These are phyloP conservation scores for Heteractis magnifica DNA, from an alignment of 92 coral and sea anemone species.

Conservation along the genomic window DNA sequence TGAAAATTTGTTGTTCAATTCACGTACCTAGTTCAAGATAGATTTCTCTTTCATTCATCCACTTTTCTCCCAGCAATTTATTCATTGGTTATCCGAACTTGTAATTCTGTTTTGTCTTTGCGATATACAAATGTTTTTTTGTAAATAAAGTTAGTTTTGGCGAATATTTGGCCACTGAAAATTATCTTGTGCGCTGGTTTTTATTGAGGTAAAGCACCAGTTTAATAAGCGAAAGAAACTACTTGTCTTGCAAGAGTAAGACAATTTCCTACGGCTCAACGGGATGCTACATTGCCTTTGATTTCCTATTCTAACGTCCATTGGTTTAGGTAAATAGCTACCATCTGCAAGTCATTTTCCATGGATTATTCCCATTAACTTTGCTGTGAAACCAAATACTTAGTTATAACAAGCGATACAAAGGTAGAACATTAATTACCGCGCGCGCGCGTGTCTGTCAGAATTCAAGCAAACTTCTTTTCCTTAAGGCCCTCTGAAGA, in stretches of 20 bases:
- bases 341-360: conserved; percentile 30
- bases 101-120: background rate
- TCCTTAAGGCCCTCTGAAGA: conserved; percentile 6
- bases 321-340: conserved; percentile 10
- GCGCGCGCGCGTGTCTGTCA: conserved; percentile 33
- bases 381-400: conserved; percentile 20
- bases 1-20: too few species aligned
- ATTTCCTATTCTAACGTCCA: conserved; percentile 7
- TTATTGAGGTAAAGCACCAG: background rate
- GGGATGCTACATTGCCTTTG: conserved; percentile 24
- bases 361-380: background rate
- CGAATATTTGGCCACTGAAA: background rate
- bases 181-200: background rate
- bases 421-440: conserved; percentile 13
- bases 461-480: conserved; percentile 7
- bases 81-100: background rate
- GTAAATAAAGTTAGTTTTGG: conserved; percentile 2
- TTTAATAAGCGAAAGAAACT: background rate
- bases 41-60: background rate
- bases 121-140: background rate
- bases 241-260: background rate
- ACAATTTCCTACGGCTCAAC: conserved; percentile 20
- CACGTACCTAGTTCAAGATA: too few species aligned
- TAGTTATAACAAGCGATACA: conserved; percentile 4
- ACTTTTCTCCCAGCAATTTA: background rate